A percentile compares a stretch with the other conserved stretches of the same genome.
Evolutionary conservation across 2,888 invertebrate species (phyloP).

Genomic region (Dicroscelio sp.): DNA sequence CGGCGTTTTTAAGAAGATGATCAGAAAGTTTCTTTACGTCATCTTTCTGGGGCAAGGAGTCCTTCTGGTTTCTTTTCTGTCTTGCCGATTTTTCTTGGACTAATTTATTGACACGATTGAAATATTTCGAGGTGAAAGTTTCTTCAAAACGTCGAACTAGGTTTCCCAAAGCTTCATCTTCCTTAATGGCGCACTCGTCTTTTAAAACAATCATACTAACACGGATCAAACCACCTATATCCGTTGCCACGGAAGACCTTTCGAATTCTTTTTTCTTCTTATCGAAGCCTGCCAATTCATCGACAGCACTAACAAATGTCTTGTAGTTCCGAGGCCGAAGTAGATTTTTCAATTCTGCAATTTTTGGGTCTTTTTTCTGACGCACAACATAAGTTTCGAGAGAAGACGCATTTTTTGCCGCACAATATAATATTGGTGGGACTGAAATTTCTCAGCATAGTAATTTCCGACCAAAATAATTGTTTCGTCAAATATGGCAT

Average conservation of each 20-base stretch:
- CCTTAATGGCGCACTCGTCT: background rate
- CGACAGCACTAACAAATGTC: background rate
- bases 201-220: background rate
- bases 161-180: background rate
- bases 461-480: slow-evolving; percentile 43
- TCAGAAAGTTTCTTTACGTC: slow-evolving; percentile 10
- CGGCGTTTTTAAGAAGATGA: background rate
- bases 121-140: background rate
- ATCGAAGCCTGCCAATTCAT: background rate
- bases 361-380: background rate
- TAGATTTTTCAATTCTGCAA: background rate
- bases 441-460: slow-evolving; percentile 23
- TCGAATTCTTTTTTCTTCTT: slow-evolving; percentile 10
- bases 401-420: slow-evolving; percentile 45
- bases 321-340: background rate
- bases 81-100: background rate
- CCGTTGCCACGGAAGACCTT: background rate
- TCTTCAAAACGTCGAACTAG: background rate
- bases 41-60: background rate
- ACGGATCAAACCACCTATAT: background rate
- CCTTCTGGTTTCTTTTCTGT: background rate
- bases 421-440: slow-evolving; percentile 36
- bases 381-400: background rate
- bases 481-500: background rate
- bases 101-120: background rate